Evolutionary conservation across 1,140 invertebrate genomes (phyloP), one percentile per base, ranked within the genome.

Genomic region (Amyelois transitella): DNA sequence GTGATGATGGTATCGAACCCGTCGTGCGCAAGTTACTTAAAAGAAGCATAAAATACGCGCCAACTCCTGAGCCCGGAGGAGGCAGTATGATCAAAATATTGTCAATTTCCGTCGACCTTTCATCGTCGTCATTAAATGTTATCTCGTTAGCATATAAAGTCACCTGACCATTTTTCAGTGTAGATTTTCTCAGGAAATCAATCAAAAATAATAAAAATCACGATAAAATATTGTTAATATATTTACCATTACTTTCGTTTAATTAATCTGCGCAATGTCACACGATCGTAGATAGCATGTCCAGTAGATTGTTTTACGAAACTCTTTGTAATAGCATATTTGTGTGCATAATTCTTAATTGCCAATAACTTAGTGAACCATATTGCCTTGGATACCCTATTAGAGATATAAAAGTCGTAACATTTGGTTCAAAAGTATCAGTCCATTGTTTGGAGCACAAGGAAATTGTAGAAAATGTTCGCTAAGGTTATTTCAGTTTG

Each of bases 231-330:
- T 5, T 24, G 22, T 14, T 38, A 8, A 14, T 8, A 38, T 38
- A 38, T 14, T 14, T 38, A 38, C 32, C 17, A 14, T 38, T 2
- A 14, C 32, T 38, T 38, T 38, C 32, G 6, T 14, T 2, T 14
- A 38, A 38, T 38, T 38, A 38, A 38, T 38, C 32, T 14, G n/a
- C 6, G 8, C 32, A 38, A 38, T 38, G 32, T 48, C 45, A 48
- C 45, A 48, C 45, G 20, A 20, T 20, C 18, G n/a, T 10, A 48
- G 18, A 20, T 48, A 48, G 45, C 45, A 48, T 48, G 20, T 21
- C 20, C 18, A 48, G 20, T 21, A 48, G 20, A 48, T 48, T 48
- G 45, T 48, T 48, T 48, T 48, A 48, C 45, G 45, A 48, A 48
- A 48, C n/a, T 48, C 4, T 48, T 48, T 1, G 12, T 21, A 48